Evolutionary conservation across 2,888 invertebrate genomes (phyloP), one percentile per base, ranked within the genome.

Genomic region (Barypeithes pellucidus): DNA sequence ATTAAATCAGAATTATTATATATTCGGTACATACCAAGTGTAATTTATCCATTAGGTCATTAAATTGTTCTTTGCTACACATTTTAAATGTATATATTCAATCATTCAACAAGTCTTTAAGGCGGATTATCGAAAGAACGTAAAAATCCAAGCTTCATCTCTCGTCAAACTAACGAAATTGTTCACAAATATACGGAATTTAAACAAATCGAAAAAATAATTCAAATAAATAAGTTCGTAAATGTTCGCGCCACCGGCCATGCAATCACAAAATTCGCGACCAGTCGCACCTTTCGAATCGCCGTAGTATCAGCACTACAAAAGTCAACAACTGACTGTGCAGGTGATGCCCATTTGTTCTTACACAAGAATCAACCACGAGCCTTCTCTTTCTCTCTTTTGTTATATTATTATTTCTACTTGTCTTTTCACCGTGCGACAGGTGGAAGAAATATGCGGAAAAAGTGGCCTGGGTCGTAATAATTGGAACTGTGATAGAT

Each of bases 61-160:
- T 88, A 82, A 92, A 90, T 84, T 92, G 92, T 81, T 91, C 92
- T 87, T 90, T 92, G 84, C 90, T 90, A 87, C 92, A 92, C 91
- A 92, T 89, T 72, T 82, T 84, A 66, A 45, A 16, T 22, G 61
- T 61, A 41, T 9, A 61, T 22, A 61, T 24, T 9, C 22, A n/a
- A 66, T 11, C 24, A 39, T 0, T 2, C 41, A 54, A 14, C 9
- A 29, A 29, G 5, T 29, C 29, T 29, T 24, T 60, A 39, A 29
- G 29, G 47, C 11, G 41, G 36, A 59, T 36, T 43, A 18, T 60
- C 36, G 60, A 45, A 67, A 33, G 3, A 20, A 11, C 47, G 29
- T 16, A 63, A 66, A 72, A 72, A 67, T 20, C 54, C 54, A 72
- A 67, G 62, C 72, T 65, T 62, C 72, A 72, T 62, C 18, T 36